These are phyloP conservation scores for Maconellicoccus hirsutus DNA, from an alignment of 1,140 invertebrate genomes.

Conservation along the genomic window DNA sequence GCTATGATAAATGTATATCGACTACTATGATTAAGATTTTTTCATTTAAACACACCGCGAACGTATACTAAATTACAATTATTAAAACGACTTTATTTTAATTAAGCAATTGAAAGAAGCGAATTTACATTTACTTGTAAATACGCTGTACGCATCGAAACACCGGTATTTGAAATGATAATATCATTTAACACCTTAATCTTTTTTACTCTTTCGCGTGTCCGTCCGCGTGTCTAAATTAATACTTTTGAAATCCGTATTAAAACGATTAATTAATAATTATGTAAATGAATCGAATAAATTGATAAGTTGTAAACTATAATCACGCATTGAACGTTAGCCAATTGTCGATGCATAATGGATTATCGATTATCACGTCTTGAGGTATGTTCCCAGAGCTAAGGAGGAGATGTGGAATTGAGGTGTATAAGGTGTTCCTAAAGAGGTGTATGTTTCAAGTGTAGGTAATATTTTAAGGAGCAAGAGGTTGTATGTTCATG, in stretches of 20 bases:
- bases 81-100: not conserved
- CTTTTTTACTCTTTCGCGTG: not conserved
- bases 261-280: not conserved
- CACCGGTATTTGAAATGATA: not conserved
- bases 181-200: not conserved
- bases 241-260: not conserved
- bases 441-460: too few species aligned
- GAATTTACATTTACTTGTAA: not conserved
- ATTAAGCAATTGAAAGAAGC: not conserved
- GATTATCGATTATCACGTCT: too few species aligned
- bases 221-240: not conserved
- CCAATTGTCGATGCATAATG: too few species aligned
- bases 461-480: too few species aligned
- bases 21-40: too few species aligned
- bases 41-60: too few species aligned
- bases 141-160: not conserved
- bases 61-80: not conserved
- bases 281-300: not conserved
- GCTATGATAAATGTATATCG: too few species aligned
- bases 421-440: too few species aligned
- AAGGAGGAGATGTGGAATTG: too few species aligned
- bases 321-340: too few species aligned
- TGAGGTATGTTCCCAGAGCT: too few species aligned
- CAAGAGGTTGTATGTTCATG: too few species aligned
- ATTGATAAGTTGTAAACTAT: not conserved